Percentiles rank a stretch among this genome's conserved stretches.
These are phyloP conservation scores for Stenodera caucasica DNA, from an alignment of 2,888 invertebrate genomes.

Conservation along the genomic window DNA sequence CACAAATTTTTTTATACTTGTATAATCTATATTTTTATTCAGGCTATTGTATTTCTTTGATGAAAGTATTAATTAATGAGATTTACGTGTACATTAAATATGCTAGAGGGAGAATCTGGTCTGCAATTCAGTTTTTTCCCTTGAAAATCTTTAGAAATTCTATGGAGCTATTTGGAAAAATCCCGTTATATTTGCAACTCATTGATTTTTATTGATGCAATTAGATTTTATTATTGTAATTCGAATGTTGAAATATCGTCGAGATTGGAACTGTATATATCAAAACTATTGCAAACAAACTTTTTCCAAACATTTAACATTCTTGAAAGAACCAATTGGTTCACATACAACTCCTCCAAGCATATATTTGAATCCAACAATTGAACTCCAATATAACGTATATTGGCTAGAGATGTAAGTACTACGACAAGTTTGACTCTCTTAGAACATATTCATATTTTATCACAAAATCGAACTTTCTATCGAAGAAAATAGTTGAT, in stretches of 20 bases:
- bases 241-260: neutral
- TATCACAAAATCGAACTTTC: constrained; percentile 16
- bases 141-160: no score
- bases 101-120: neutral
- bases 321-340: neutral
- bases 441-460: constrained; percentile 25
- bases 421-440: constrained; percentile 25
- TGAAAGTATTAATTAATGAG: neutral
- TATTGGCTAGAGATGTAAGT: constrained; percentile 20
- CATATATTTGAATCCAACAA: constrained; percentile 6
- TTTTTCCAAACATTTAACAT: neutral
- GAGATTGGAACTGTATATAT: no score
- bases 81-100: neutral
- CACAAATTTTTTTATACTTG: neutral
- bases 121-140: no score
- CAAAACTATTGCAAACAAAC: neutral
- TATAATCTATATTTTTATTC: neutral
- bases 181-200: neutral
- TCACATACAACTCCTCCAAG: neutral
- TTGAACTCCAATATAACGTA: constrained; percentile 28
- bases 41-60: neutral
- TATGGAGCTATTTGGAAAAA: neutral
- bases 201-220: constrained; percentile 4
- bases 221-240: neutral
- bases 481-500: no score